Evolutionary conservation across 2,113 vertebrate genomes (phyloP), one percentile per base, ranked within the genome.

Genomic region (Cathartes aura): DNA sequence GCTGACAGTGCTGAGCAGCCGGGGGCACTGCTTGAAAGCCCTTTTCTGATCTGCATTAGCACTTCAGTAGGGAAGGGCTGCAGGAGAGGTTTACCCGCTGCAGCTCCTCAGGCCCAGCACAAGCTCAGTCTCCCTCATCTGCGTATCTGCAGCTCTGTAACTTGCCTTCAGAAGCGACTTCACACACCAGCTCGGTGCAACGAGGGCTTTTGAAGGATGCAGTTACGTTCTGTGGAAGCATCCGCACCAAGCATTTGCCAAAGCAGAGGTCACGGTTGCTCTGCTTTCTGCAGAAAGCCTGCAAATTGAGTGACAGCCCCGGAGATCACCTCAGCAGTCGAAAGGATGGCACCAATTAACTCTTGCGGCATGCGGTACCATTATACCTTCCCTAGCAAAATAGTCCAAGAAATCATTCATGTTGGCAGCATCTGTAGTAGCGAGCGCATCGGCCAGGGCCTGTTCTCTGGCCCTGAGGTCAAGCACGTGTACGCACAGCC

Each of bases 301-400:
- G 62, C 32, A 73, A 66, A 92, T 29, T 12, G 55, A 81, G 59
- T 27, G 75, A 60, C 68, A 76, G 73, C 56, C 64, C 38, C 82
- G 12, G 68, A 91, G 64, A 89, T 84, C 38, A 55, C 68, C 58
- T 55, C 78, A 56, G 66, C n/a, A 36, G 34, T 21, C 1, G 0
- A 16, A 83, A 52, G 4, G 23, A 74, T 22, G 60, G n/a, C 27
- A 40, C 22, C 58, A 50, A 24, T 15, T 30, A 50, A 29, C 24
- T 55, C 50, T 13, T 7, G 29, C 2, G 8, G 62, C 16, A 29
- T 0, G 1, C 2, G 3, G 15, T 79, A 59, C 26, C 3, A 2
- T 30, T 38, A 21, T 15, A 21, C 36, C 20, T 68, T 66, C 21
- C 42, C 24, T 18, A 62, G 87, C 36, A 72, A 16, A 94, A 59